Evolutionary conservation across 2,113 vertebrate species (phyloP), one percentile per base, ranked within the genome.

Genomic region (Columba janthina): DNA sequence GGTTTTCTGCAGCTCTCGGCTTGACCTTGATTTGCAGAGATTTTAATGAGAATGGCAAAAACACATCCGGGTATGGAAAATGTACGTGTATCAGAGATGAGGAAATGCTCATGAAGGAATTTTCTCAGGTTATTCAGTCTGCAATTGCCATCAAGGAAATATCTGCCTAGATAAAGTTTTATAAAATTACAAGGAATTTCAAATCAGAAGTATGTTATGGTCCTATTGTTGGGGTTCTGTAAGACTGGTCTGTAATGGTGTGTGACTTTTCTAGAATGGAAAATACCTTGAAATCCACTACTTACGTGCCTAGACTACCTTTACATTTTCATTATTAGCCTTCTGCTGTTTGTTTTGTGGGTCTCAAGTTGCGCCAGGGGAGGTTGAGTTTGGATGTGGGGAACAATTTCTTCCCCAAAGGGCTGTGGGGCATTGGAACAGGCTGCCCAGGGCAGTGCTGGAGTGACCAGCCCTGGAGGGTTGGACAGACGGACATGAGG

Each of bases 111-210:
- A 26, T 64, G 48, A 75, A 92, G 53, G 62, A 82, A 64, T 92
- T 90, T 74, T 88, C 54, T 94, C 28, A 36, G 61, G 64, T 72
- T 88, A 64, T 76, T 83, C 34, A 67, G 24, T 73, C 79, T 93
- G 85, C 34, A 79, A 9, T 85, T 92, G 90, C 86, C 58, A 73
- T 90, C 67, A 92, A 76, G 75, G 62, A 94, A 61, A 83, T 80
- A 73, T 3, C 50, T 0, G 0, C 38, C 17, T 51, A 69, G 74
- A 69, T 85, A 48, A 93, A 88, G 53, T 51, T 82, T 14, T 50
- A 20, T 88, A 57, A 50, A 72, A 56, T 65, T 44, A 70, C 4
- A n/a, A 73, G 40, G 20, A n/a, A 29, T 76, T 88, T 72, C 58
- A 80, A 26, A 76, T 90, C 24, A 24, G 32, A 61, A 34, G 32